Percentiles rank a stretch among this genome's conserved stretches.
phyloP scores from a whole-genome alignment of 2,797 vertebrate species.

The Pterois miles region DNA sequence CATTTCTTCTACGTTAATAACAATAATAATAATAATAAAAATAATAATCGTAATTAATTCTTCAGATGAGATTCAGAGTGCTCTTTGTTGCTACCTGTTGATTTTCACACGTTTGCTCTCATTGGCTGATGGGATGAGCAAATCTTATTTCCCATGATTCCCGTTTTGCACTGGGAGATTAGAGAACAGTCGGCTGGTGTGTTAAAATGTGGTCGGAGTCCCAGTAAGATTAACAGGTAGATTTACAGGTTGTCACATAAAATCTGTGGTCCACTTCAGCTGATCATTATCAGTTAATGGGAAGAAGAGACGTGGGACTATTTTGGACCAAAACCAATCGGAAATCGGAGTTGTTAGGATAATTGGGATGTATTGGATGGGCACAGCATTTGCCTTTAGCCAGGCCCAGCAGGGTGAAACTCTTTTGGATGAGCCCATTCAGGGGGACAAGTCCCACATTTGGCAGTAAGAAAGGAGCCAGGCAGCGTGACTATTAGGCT shows the following conservation, averaged over 20 bases:
- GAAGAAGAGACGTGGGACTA: slow-evolving; percentile 15
- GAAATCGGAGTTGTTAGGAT: slow-evolving; percentile 33
- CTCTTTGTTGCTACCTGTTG: not conserved
- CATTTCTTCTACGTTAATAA: not conserved
- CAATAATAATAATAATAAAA: too few relatives aligned
- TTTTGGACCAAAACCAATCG: slow-evolving; percentile 19
- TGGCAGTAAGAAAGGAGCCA: slow-evolving; percentile 47
- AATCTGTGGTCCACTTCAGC: slow-evolving; percentile 8
- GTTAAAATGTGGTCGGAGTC: not conserved
- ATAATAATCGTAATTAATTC: too few relatives aligned
- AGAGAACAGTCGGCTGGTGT: not conserved
- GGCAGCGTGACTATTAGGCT: slow-evolving; percentile 64
- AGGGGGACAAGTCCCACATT: slow-evolving; percentile 41
- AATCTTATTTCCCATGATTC: not conserved
- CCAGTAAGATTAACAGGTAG: not conserved
- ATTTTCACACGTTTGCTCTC: not conserved
- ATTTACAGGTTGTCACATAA: slow-evolving; percentile 15
- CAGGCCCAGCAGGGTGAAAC: slow-evolving; percentile 28
- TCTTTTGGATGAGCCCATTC: slow-evolving; percentile 45
- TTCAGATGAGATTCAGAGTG: not conserved
- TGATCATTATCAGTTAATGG: slow-evolving; percentile 28
- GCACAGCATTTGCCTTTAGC: slow-evolving; percentile 20
- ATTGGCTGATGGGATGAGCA: not conserved
- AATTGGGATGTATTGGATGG: slow-evolving; percentile 48
- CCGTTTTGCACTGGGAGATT: not conserved